These are phyloP conservation scores for Myioborus melanocephalus DNA, from an alignment of 2,797 vertebrate genomes.

Conservation along the genomic window DNA sequence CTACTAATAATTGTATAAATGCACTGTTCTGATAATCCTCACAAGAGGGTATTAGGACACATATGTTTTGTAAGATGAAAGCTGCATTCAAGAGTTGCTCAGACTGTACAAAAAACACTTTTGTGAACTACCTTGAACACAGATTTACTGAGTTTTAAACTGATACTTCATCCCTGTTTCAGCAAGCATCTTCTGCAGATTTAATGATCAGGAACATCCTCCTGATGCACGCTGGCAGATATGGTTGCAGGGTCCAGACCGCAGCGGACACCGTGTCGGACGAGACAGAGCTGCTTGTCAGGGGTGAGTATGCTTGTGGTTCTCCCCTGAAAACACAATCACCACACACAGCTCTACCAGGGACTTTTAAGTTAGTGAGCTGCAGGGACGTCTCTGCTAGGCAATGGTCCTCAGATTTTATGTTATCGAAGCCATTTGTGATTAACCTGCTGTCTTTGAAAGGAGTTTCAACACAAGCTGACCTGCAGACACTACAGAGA, in stretches of 20 bases:
- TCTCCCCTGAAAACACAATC: slow-evolving; percentile 33
- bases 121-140: slow-evolving; percentile 48
- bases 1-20: slow-evolving; percentile 29
- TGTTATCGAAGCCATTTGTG: slow-evolving; percentile 6
- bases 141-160: slow-evolving; percentile 70
- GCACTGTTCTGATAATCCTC: slow-evolving; percentile 38
- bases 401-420: slow-evolving; percentile 3
- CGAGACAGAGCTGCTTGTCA: slow-evolving; percentile 92
- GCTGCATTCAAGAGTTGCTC: neutral
- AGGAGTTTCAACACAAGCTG: neutral
- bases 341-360: slow-evolving; percentile 27
- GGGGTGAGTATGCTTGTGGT: slow-evolving; percentile 83
- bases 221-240: slow-evolving; percentile 93
- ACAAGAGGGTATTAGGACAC: slow-evolving; percentile 32
- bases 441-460: slow-evolving; percentile 28
- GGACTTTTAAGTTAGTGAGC: slow-evolving; percentile 20
- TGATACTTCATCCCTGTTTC: slow-evolving; percentile 71
- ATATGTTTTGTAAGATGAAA: slow-evolving; percentile 30
- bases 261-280: slow-evolving; percentile 89
- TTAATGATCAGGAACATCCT: slow-evolving; percentile 98
- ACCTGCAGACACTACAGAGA: neutral
- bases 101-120: neutral
- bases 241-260: slow-evolving; percentile 92
- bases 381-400: neutral
- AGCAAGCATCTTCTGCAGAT: slow-evolving; percentile 96